Conservation (phyloP, 1,140 invertebrate species). For the Drosophila sulfurigaster region DNA sequence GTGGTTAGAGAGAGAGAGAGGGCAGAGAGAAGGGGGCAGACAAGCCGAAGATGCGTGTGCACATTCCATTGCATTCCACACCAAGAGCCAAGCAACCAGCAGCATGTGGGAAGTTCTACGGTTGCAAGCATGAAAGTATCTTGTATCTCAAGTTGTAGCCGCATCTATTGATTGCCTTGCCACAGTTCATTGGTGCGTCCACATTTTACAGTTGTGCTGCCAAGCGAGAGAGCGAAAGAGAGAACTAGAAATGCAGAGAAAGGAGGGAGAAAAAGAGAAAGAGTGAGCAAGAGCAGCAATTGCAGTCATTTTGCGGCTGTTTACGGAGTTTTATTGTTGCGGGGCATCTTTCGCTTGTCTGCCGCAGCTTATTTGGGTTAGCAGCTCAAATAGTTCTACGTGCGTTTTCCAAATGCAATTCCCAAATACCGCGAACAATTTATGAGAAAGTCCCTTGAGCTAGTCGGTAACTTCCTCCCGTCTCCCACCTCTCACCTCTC, state of each 20-base stretch:
- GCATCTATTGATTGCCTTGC: slow-evolving; percentile 76
- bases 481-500: background rate
- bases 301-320: slow-evolving; percentile 37
- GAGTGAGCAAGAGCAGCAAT: slow-evolving; percentile 22
- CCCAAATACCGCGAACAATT: slow-evolving; percentile 71
- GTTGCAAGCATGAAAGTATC: slow-evolving; percentile 67
- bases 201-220: slow-evolving; percentile 26
- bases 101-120: slow-evolving; percentile 75
- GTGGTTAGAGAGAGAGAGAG: slow-evolving; percentile 27
- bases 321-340: slow-evolving; percentile 43
- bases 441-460: slow-evolving; percentile 51
- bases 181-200: slow-evolving; percentile 66
- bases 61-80: slow-evolving; percentile 62
- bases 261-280: background rate
- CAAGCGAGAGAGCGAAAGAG: background rate
- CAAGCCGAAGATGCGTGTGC: slow-evolving; percentile 78
- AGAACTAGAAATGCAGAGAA: too few species aligned
- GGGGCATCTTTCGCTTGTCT: slow-evolving; percentile 31
- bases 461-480: background rate
- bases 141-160: slow-evolving; percentile 63
- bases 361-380: slow-evolving; percentile 71
- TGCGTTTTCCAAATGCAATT: slow-evolving; percentile 73
- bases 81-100: too few species aligned
- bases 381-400: slow-evolving; percentile 81
- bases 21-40: background rate